Evolutionary conservation across 2,797 vertebrate species (phyloP).

Genomic region (Dromococcyx pavoninus): DNA sequence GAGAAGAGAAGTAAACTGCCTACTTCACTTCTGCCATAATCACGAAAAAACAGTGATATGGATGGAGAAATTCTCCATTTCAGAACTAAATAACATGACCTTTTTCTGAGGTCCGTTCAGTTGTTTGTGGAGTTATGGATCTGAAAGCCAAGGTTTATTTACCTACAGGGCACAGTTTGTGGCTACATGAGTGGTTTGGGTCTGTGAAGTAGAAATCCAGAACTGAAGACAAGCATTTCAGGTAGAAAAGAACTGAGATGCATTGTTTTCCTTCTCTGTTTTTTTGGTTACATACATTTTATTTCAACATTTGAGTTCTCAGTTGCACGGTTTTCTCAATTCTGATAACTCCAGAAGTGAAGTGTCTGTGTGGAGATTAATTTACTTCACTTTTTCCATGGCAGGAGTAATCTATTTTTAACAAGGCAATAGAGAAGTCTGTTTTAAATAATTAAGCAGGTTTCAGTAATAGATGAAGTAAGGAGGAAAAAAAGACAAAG

Average conservation of each 20-base stretch:
- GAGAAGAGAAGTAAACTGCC: background rate
- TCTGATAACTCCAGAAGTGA: background rate
- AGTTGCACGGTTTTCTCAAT: background rate
- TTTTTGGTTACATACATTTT: background rate
- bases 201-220: background rate
- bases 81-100: background rate
- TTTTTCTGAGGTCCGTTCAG: background rate
- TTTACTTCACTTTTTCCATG: slow-evolving; percentile 59
- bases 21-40: background rate
- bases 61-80: background rate
- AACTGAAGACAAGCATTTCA: background rate
- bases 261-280: background rate
- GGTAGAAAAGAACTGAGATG: background rate
- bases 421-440: slow-evolving; percentile 70
- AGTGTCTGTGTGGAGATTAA: background rate
- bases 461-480: slow-evolving; percentile 74
- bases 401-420: slow-evolving; percentile 76
- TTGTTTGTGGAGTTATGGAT: background rate
- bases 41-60: background rate
- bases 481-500: background rate
- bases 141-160: background rate
- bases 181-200: background rate
- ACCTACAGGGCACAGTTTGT: background rate
- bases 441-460: slow-evolving; percentile 89
- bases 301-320: background rate